Percentiles rank a stretch among this genome's conserved stretches.
Conservation (phyloP, 2,113 vertebrate genomes). For the Salvator merianae region DNA sequence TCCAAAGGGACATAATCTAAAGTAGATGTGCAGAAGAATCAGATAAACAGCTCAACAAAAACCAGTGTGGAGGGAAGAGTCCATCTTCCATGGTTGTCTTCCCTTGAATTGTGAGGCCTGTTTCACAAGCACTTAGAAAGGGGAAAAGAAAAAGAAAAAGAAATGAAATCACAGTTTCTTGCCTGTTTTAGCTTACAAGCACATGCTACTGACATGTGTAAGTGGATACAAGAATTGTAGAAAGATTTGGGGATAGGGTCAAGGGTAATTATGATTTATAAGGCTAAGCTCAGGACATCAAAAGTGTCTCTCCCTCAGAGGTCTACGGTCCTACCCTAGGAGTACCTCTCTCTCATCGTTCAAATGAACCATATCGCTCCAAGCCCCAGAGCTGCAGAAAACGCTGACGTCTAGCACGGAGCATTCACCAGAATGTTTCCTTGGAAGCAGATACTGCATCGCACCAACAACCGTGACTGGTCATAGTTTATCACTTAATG, state of each 20-base stretch:
- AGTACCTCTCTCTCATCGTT: background rate
- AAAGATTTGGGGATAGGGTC: no score
- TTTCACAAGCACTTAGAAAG: background rate
- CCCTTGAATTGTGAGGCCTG: background rate
- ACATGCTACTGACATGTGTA: background rate
- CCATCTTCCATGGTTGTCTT: background rate
- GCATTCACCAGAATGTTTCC: background rate
- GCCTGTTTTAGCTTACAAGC: background rate
- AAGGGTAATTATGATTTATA: no score
- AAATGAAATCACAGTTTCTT: background rate
- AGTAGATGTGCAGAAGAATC: background rate
- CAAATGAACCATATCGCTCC: background rate
- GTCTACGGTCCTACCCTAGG: background rate
- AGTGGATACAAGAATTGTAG: background rate
- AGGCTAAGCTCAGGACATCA: no score
- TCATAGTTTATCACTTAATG: constrained; percentile 28
- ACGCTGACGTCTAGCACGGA: background rate
- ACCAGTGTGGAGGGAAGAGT: no score
- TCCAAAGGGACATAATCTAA: no score
- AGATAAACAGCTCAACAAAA: no score
- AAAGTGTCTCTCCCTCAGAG: no score
- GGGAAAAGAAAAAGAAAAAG: background rate
- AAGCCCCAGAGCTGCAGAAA: background rate
- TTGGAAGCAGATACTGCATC: background rate
- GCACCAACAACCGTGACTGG: constrained; percentile 10